Base-by-base conservation (phyloP, 2,113 vertebrate species). In the Antigone vipio region DNA sequence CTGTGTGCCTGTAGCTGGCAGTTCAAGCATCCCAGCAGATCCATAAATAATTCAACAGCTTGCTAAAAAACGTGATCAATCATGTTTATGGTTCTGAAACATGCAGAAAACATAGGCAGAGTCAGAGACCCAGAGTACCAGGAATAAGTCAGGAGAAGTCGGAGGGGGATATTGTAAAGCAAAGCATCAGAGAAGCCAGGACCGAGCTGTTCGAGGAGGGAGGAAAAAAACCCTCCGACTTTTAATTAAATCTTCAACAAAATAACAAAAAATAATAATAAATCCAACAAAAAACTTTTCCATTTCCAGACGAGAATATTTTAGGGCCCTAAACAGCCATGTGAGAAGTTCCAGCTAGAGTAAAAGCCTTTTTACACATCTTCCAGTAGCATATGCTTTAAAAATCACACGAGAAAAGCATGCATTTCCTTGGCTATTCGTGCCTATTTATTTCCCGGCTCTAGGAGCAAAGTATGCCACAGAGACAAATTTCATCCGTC, bases 31-130 rank as follows among this genome's bases (percentile, higher is more conserved):
- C 96, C 97, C 91, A 59, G 44, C 76, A 95, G 95, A 85, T 72
- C 82, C 86, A 93, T 94, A 89, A 95, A 95, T 93, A 86, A 93
- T 85, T 95, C 89, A 95, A 74, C 79, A 92, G 84, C 91, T 78
- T 29, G 9, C 84, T 88, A 49, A 78, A 78, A 74, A 59, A 53
- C 64, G 72, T 8, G 47, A 96, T 95, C 91, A 85, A 85, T 92
- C 89, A 71, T 1, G 11, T 92, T 89, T 84, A 86, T 56, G 91
- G 74, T 73, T 91, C 72, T 92, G 85, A 95, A 88, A 76, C 83
- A 23, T 3, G 45, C 82, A 87, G 90, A 53, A 76, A 85, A 92
- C 67, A 20, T 32, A 77, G 90, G 73, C 60, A 95, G 67, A 40
- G 50, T 80, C 50, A 16, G 83, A 73, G 89, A 71, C 58, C 56